Base-by-base conservation (phyloP, 2,888 invertebrate species). In the Peribatodes rhomboidaria region DNA sequence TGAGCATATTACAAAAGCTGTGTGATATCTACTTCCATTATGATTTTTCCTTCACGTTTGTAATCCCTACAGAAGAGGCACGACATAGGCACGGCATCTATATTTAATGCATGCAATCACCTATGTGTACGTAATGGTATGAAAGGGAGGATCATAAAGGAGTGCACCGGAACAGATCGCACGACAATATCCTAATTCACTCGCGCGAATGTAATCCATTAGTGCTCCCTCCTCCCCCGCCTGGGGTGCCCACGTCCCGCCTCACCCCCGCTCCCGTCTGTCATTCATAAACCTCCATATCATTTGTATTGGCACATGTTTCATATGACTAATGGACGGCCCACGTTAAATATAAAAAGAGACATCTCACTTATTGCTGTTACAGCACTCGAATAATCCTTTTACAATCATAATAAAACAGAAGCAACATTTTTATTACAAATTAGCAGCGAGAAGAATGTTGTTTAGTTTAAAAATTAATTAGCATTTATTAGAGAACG, bases 161-260 rank as follows among this genome's bases (percentile, higher is more conserved):
- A 90, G 86, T 92, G 90, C 92, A 90, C 87, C 89, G 91, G 89
- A 92, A 92, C 89, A 88, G 88, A 91, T 90, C 87, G 84, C 79
- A 89, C 90, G 90, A 92, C 93, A 92, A 92, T 92, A 92, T 93
- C 92, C 92, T 93, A 92, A 93, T 93, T 92, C 92, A 92, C 88
- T 89, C 87, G 90, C 89, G 88, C 89, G 89, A 89, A 86, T 90
- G 92, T 93, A 93, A 93, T 93, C 92, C 93, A 93, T 93, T 92
- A 93, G 92, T 88, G 84, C 81, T 77, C 84, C 85, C 82, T 78
- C 73, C 76, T 77, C 76, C 71, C 75, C 42, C 47, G 49, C 35
- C 22, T n/a, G 73, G 77, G 73, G 67, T 63, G 70, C 63, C 66
- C 72, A 50, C 76, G 27, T 64, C 46, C 44, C 41, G 39, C 42